Percentiles rank a stretch among this genome's conserved stretches.
phyloP scores from a whole-genome alignment of 2,113 vertebrate species.

The Nannospalax galili region DNA sequence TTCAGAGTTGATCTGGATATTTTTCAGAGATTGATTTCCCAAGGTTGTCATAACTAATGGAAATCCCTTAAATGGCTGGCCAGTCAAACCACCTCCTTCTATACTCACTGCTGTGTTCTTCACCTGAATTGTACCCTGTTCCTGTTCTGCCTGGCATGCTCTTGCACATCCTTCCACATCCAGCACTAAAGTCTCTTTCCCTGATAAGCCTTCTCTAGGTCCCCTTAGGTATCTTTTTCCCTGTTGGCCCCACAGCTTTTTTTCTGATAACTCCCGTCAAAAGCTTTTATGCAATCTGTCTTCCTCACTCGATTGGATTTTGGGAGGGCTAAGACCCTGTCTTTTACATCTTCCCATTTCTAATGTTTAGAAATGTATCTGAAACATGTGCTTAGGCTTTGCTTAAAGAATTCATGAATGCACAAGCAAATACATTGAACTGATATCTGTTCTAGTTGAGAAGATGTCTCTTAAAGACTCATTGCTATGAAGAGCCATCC shows the following conservation, averaged over 20 bases:
- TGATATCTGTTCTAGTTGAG: neutral
- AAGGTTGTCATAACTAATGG: constrained; percentile 49
- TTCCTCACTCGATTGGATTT: neutral
- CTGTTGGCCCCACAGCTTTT: neutral
- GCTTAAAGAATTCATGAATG: neutral
- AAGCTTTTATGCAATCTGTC: neutral
- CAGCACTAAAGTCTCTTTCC: neutral
- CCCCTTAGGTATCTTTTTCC: neutral
- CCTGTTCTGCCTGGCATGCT: neutral
- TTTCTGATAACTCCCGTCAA: neutral
- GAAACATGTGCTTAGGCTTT: neutral
- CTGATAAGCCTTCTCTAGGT: neutral
- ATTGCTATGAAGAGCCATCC: neutral
- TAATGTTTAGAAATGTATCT: neutral
- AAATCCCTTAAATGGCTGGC: constrained; percentile 43
- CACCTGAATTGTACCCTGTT: neutral
- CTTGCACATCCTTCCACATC: neutral
- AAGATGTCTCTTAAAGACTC: constrained; percentile 24
- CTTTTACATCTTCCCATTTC: constrained; percentile 39
- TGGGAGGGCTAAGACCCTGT: neutral
- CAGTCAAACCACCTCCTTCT: constrained; percentile 12
- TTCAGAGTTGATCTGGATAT: neutral
- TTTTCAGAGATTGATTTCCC: constrained; percentile 56
- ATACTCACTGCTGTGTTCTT: constrained; percentile 15
- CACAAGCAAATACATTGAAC: neutral